Conservation (phyloP, 2,888 invertebrate genomes). For the Eupelmus urozonus region DNA sequence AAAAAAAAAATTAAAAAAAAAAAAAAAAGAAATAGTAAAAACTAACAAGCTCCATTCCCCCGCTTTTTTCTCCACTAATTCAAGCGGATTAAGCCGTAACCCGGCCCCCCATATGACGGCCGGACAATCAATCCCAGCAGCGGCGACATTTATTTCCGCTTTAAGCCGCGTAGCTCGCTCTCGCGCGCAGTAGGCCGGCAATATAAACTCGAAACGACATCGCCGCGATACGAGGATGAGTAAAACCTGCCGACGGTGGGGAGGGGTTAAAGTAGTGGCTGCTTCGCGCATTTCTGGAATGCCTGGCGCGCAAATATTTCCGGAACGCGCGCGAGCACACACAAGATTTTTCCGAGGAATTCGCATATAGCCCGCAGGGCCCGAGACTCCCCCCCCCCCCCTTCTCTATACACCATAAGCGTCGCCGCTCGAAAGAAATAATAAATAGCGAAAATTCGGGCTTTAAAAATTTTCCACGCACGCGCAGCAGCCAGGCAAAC, state of each 20-base stretch:
- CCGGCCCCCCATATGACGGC: no score
- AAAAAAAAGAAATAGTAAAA: no score
- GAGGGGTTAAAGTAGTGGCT: constrained; percentile 47
- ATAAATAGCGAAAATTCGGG: constrained; percentile 40
- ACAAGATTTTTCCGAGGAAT: constrained; percentile 59
- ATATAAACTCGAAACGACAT: constrained; percentile 45
- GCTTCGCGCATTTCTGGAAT: constrained; percentile 56
- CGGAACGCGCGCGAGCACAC: constrained; percentile 53
- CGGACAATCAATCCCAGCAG: constrained; percentile 1
- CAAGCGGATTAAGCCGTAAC: no score
- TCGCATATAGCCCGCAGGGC: constrained; percentile 47
- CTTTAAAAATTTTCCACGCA: neutral
- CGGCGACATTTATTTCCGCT: constrained; percentile 43
- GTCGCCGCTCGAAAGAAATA: constrained; percentile 33
- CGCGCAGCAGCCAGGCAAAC: constrained; percentile 12
- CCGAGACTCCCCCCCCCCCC: no score
- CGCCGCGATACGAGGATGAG: constrained; percentile 50
- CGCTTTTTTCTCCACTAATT: no score
- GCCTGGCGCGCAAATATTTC: constrained; percentile 52
- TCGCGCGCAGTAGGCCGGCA: neutral
- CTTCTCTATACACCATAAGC: no score
- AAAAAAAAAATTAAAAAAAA: no score
- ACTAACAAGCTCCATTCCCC: no score
- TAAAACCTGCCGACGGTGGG: constrained; percentile 26
- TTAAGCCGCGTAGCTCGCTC: no score